phyloP scores from a whole-genome alignment of 2,888 invertebrate genomes.

The Tupiocoris notatus region DNA sequence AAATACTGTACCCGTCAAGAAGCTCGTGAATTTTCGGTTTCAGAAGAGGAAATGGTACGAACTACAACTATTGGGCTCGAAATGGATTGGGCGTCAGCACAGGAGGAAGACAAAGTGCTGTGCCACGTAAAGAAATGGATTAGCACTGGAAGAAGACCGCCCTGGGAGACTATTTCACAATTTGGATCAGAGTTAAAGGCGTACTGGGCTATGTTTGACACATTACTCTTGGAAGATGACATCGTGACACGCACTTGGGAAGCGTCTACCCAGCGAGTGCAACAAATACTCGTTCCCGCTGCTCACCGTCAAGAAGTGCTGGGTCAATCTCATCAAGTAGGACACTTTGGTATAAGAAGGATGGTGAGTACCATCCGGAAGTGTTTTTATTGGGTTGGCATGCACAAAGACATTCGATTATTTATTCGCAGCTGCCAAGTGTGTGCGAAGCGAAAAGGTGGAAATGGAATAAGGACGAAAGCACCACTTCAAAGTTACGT shows the following conservation, averaged over 20 bases:
- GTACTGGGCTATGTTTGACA: not conserved
- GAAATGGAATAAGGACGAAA: not conserved
- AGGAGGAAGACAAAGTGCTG: not conserved
- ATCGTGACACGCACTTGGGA: not conserved
- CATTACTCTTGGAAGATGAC: not conserved
- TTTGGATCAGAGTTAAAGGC: no score
- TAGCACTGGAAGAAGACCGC: not conserved
- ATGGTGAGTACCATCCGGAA: not conserved
- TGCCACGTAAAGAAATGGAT: not conserved
- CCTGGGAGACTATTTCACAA: not conserved
- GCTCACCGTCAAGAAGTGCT: not conserved
- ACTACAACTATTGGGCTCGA: not conserved
- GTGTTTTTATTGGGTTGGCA: slow-evolving; percentile 2
- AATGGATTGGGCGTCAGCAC: not conserved
- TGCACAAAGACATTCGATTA: not conserved
- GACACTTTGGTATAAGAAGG: no score
- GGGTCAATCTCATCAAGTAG: not conserved
- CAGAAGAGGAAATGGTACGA: not conserved
- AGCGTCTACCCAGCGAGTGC: not conserved
- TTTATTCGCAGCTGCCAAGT: not conserved
- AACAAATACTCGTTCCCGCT: not conserved
- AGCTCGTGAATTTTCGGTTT: not conserved
- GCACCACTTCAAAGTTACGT: not conserved
- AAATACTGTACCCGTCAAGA: not conserved
- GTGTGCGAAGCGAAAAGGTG: not conserved